Conservation (phyloP, 2,888 invertebrate genomes). For the Onchidella celtica region DNA sequence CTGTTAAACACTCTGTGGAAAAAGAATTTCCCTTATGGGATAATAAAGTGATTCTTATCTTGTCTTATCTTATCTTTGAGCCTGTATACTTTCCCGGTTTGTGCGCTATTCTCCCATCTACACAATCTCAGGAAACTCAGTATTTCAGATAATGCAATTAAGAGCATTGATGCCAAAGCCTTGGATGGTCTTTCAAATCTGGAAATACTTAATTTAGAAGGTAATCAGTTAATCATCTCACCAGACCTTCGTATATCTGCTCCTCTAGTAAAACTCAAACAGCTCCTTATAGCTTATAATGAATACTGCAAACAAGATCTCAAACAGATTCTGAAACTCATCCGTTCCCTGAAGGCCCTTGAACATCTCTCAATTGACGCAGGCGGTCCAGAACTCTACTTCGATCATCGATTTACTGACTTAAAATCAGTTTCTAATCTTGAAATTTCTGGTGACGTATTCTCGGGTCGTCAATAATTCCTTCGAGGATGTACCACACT, state of each 20-base stretch:
- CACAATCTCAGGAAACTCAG: neutral
- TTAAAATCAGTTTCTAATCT: neutral
- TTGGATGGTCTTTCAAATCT: neutral
- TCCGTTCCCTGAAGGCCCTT: too few species aligned
- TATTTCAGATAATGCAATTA: neutral
- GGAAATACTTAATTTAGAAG: neutral
- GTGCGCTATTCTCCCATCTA: neutral
- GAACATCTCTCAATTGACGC: neutral
- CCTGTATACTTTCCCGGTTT: too few species aligned
- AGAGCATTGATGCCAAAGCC: neutral
- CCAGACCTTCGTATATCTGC: neutral
- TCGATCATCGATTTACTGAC: neutral
- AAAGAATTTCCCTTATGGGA: too few species aligned
- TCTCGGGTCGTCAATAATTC: neutral
- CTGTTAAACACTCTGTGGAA: too few species aligned
- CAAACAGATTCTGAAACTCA: neutral
- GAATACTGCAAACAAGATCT: neutral
- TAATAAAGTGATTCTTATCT: too few species aligned
- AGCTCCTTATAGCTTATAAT: neutral
- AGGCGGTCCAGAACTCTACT: neutral
- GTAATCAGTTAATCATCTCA: neutral
- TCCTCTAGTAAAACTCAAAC: neutral
- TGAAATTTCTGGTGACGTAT: neutral
- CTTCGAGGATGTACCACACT: neutral
- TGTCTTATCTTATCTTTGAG: too few species aligned